Percentiles rank a stretch among this genome's conserved stretches.
Conservation (phyloP, 1,140 invertebrate genomes). For the Trachelipus rathkii region DNA sequence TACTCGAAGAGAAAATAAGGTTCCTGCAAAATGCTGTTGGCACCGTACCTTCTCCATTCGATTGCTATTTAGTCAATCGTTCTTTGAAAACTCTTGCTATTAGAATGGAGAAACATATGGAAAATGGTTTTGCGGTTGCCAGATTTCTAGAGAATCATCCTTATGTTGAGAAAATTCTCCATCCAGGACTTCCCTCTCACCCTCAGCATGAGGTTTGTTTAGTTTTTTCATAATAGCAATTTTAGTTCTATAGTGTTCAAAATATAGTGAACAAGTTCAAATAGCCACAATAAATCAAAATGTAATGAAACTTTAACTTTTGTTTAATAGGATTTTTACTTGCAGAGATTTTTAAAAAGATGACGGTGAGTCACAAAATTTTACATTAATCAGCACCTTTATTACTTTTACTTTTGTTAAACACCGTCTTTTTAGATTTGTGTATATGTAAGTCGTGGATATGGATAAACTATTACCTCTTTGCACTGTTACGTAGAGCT, state of each 20-base stretch:
- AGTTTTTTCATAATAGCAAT: background rate
- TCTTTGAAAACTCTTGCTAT: conserved; percentile 90
- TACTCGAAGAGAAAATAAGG: conserved; percentile 65
- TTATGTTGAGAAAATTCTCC: conserved; percentile 72
- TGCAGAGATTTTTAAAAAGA: no score
- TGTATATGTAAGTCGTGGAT: no score
- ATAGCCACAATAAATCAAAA: no score
- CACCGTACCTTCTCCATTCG: conserved; percentile 90
- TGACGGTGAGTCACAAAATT: no score
- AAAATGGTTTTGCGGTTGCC: conserved; percentile 71
- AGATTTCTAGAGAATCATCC: conserved; percentile 73
- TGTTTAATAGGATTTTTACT: no score
- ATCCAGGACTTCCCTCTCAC: conserved; percentile 85
- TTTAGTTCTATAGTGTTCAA: background rate
- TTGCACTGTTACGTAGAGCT: no score
- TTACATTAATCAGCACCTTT: no score
- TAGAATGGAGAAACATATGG: conserved; percentile 84
- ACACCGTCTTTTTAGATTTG: no score
- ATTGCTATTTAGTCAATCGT: conserved; percentile 89
- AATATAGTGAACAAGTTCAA: no score
- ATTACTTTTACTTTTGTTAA: no score
- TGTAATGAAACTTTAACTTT: no score
- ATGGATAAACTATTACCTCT: no score
- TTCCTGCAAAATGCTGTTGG: conserved; percentile 92
- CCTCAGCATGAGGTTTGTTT: conserved; percentile 68